phyloP scores from a whole-genome alignment of 1,140 invertebrate species.

The Pararge aegeria region DNA sequence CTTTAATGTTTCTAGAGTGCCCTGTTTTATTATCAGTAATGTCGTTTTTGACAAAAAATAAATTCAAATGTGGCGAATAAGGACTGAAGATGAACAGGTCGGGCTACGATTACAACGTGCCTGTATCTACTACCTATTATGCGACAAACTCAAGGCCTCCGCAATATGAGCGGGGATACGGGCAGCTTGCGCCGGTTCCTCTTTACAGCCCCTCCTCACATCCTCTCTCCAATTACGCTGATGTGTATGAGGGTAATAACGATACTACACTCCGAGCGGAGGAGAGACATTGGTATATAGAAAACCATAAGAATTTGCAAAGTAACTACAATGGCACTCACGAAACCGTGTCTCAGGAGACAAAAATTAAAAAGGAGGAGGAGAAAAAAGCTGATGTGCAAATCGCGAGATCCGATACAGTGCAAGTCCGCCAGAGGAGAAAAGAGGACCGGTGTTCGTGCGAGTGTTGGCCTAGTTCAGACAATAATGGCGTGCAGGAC shows the following conservation, averaged over 20 bases:
- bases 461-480: conserved; percentile 77
- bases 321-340: conserved; percentile 55
- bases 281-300: conserved; percentile 78
- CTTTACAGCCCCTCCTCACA: conserved; percentile 67
- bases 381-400: conserved; percentile 65
- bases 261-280: conserved; percentile 76
- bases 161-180: conserved; percentile 69
- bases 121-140: conserved; percentile 68
- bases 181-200: conserved; percentile 55
- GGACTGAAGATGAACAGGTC: conserved; percentile 74
- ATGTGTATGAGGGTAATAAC: conserved; percentile 77
- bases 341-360: conserved; percentile 59
- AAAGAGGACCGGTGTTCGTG: conserved; percentile 78
- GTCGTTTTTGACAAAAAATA: conserved; percentile 46
- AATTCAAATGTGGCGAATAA: conserved; percentile 69
- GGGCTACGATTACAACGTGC: conserved; percentile 72
- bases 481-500: conserved; percentile 62
- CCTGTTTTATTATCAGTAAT: conserved; percentile 28
- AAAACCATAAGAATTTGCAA: conserved; percentile 75
- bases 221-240: conserved; percentile 69
- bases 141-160: conserved; percentile 63
- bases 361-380: conserved; percentile 74
- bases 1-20: conserved; percentile 5
- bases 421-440: conserved; percentile 61
- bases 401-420: conserved; percentile 55